Evolutionary conservation across 2,888 invertebrate species (phyloP), one percentile per base, ranked within the genome.

Genomic region (Tolmerus cingulatus): DNA sequence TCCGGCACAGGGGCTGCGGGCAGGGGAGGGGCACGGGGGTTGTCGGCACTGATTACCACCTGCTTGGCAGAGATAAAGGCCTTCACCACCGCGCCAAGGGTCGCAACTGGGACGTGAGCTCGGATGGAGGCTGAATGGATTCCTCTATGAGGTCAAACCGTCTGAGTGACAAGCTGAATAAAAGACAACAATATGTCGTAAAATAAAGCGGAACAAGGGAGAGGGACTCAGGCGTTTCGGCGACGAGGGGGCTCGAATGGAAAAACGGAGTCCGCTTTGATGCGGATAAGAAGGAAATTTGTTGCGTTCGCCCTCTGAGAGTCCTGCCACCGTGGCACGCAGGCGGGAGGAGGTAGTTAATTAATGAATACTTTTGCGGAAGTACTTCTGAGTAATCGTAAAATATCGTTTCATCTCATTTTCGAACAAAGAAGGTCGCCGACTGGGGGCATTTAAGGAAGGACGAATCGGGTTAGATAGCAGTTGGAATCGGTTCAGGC

Each of bases 1-100:
- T 40, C 27, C 27, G 46, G 79, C 27, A 79, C 40, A 40, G 37
- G 30, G 30, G 55, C 9, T 30, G 34, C 27, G 51, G 81, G 30
- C 43, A 16, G 43, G 2, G 14, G 43, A 46, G 43, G 43, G 5
- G 43, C 12, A 14, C 4, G 43, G 14, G 16, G 43, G 34, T 55
- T 81, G 81, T 55, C 81, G 81, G 51, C 81, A 81, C 81, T 81
- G 55, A 81, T 51, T 81, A 51, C 51, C 51, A 81, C 81, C 81
- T 81, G 51, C 81, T 81, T 81, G 40, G 7, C 23, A 40, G 78
- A 78, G 40, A 40, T 40, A 43, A 40, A 43, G 40, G 43, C 78
- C 78, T 78, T 78, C 78, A 14, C 37, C 78, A 78, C 78, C 23
- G 23, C 66, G 78, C 19, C 43, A 43, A 51, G 55, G 55, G 81